Conservation (phyloP, 1,140 invertebrate genomes). For the Meteorus sp. region DNA sequence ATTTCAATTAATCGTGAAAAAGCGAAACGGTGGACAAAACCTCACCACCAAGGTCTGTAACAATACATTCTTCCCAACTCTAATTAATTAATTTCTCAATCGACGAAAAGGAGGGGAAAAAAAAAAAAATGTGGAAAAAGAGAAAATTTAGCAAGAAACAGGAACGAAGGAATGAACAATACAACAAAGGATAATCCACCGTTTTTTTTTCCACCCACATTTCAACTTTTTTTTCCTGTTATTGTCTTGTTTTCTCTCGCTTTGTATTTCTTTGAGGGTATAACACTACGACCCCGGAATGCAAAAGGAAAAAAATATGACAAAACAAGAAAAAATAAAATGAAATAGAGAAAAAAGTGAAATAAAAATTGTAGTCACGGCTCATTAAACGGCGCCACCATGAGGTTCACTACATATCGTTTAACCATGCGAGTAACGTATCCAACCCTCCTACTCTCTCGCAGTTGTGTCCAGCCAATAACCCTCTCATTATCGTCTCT, state of each 20-base stretch:
- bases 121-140: no score
- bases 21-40: no score
- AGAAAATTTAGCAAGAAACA: not conserved
- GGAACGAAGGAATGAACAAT: not conserved
- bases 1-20: no score
- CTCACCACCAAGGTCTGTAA: not conserved
- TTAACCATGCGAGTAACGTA: constrained; percentile 17
- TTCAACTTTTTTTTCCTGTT: not conserved
- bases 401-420: constrained; percentile 1
- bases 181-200: constrained; percentile 4
- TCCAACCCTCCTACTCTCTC: constrained; percentile 3
- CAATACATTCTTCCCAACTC: not conserved
- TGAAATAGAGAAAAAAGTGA: constrained; percentile 11
- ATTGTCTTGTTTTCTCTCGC: not conserved
- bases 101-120: not conserved
- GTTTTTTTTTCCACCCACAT: not conserved
- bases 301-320: no score
- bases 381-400: constrained; percentile 28
- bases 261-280: constrained; percentile 9
- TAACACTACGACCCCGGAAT: not conserved
- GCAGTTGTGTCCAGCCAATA: constrained; percentile 11
- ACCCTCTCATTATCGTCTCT: constrained; percentile 25
- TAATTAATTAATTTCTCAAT: constrained; percentile 4
- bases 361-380: constrained; percentile 19
- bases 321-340: constrained; percentile 4